Base-by-base conservation (phyloP, 2,888 invertebrate species). In the Dusona sp. region DNA sequence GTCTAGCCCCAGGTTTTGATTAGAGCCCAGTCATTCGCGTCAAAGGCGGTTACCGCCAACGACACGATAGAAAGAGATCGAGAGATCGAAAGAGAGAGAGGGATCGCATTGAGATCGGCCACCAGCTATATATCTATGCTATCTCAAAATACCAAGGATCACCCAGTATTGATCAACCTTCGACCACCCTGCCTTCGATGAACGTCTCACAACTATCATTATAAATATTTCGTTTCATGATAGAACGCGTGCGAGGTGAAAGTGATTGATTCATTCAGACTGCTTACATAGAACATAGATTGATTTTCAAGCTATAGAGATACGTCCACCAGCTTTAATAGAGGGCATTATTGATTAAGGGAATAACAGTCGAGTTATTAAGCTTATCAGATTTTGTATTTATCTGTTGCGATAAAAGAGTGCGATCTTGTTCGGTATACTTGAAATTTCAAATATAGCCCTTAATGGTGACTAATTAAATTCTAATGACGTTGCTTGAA, bases 1-100 rank as follows among this genome's bases (percentile, higher is more conserved):
- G 93, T 93, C 93, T 92, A 93, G 92, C 92, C 92, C 79, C 54
- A 38, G 81, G 70, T 82, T 80, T 90, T 89, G 90, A 91, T 91
- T 91, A 91, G 90, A 90, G 91, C 90, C 89, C 77, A 90, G 92
- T 92, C 93, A 94, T 94, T 90, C 91, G 89, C 92, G 92, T 94
- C 93, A 94, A 94, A 94, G 94, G 91, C 89, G 45, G 19, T 45
- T 36, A 86, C 83, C 85, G 85, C 88, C 87, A 70, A 61, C 67
- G 65, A 78, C 54, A 25, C n/a, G 64, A 25, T 13, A 13, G 36
- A 2, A 9, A 45, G 82, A 74, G n/a, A 45, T 22, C 70, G 68
- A 67, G 16, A 38, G 54, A 72, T 38, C 38, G 7, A n/a, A 54
- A 73, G 22, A 48, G 74, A 11, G 61, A 67, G 36, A 9, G 29